A percentile compares a stretch with the other conserved stretches of the same genome.
Conservation (phyloP, 2,888 invertebrate genomes). For the Mythimna lalbum region DNA sequence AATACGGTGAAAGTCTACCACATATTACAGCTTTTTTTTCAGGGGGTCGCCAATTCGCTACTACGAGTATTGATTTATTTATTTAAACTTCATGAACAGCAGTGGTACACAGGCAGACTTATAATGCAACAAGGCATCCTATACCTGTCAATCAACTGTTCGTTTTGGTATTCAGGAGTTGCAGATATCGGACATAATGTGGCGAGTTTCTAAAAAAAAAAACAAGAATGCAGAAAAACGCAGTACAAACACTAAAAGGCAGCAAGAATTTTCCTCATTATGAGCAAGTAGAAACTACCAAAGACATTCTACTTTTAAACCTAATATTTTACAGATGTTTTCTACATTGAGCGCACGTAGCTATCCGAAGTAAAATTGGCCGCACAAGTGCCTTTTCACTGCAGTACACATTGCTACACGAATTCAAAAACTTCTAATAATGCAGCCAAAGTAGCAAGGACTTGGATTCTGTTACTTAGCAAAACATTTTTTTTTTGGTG, state of each 20-base stretch:
- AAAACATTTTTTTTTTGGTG: constrained; percentile 36
- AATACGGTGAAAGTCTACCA: no score
- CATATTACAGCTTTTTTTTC: no score
- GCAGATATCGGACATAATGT: no score
- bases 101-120: no score
- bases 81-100: no score
- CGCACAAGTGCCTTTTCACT: constrained; percentile 25
- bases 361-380: constrained; percentile 31
- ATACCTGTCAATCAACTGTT: no score
- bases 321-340: constrained; percentile 42
- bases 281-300: neutral
- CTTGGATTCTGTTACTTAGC: constrained; percentile 20
- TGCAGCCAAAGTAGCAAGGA: constrained; percentile 19
- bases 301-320: constrained; percentile 26
- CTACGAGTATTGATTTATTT: no score
- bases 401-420: constrained; percentile 33
- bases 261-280: constrained; percentile 2
- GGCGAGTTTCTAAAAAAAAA: no score
- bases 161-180: no score
- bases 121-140: no score
- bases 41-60: no score
- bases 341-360: constrained; percentile 43
- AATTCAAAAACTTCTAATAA: constrained; percentile 45
- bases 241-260: neutral
- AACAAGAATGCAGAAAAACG: neutral